These are phyloP conservation scores for Bombylius major DNA, from an alignment of 2,888 invertebrate species.

Conservation along the genomic window DNA sequence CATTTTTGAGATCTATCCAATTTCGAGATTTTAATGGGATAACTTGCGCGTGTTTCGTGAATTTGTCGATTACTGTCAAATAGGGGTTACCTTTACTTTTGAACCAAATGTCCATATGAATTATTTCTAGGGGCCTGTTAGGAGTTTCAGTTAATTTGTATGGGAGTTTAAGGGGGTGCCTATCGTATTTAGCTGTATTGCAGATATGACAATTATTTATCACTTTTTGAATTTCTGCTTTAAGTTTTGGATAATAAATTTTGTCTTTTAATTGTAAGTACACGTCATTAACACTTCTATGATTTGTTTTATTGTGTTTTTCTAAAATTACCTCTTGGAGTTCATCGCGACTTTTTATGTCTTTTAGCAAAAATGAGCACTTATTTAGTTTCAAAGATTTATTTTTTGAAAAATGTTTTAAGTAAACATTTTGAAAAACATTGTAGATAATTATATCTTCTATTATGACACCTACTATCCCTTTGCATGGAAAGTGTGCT, in stretches of 20 bases:
- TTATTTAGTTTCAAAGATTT: no score
- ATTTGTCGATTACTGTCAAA: conserved; percentile 4
- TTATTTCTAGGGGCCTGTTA: background rate
- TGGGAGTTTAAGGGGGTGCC: conserved; percentile 5
- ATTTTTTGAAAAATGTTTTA: no score
- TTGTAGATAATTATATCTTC: background rate
- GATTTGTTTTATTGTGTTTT: conserved; percentile 4
- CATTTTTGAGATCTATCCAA: conserved; percentile 3
- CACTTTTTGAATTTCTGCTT: conserved; percentile 1
- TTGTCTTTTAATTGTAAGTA: conserved; percentile 2
- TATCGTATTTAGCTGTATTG: conserved; percentile 6
- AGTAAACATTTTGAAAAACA: no score
- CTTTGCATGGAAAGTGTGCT: background rate
- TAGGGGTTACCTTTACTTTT: background rate
- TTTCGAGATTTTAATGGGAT: conserved; percentile 2
- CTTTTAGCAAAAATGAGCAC: no score
- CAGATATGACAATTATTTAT: conserved; percentile 9
- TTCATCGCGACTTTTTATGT: background rate
- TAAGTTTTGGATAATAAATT: conserved; percentile 4
- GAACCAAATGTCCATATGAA: conserved; percentile 7
- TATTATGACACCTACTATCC: conserved; percentile 2
- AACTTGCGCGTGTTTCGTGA: conserved; percentile 5
- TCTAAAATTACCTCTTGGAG: background rate
- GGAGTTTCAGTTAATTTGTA: conserved; percentile 5
- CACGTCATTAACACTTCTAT: conserved; percentile 4